phyloP scores from a whole-genome alignment of 2,113 vertebrate genomes.

The Eclectus roratus region DNA sequence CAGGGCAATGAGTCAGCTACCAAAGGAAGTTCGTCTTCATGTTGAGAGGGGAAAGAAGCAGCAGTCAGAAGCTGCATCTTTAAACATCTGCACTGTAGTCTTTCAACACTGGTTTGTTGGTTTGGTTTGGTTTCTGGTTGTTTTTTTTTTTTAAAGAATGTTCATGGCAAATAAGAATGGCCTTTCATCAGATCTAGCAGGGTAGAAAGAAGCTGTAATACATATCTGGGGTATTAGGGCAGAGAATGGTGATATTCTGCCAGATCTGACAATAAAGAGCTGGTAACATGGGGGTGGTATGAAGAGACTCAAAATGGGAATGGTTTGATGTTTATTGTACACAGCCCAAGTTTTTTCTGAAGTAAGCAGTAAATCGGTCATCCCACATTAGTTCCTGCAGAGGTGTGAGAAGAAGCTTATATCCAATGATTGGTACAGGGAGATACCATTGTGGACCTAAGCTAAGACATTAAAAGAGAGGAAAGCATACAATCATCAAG shows the following conservation, averaged over 20 bases:
- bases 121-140: neutral
- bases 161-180: neutral
- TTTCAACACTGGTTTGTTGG: neutral
- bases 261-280: neutral
- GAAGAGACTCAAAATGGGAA: neutral
- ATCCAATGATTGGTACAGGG: rapidly evolving
- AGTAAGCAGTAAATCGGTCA: neutral
- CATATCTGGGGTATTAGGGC: neutral
- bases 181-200: neutral
- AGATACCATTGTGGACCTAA: neutral
- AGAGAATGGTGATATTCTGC: neutral
- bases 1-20: constrained; percentile 6
- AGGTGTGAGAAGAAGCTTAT: neutral
- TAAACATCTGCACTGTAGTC: neutral
- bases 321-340: neutral
- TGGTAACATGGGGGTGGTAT: neutral
- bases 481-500: neutral
- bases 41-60: neutral
- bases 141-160: neutral
- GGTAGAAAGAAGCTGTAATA: neutral
- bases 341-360: neutral
- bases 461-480: neutral
- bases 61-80: neutral
- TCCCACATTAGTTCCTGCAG: neutral
- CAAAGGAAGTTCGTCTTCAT: neutral